A percentile compares a stretch with the other conserved stretches of the same genome.
Evolutionary conservation across 2,797 vertebrate genomes (phyloP).

Genomic region (Myiotriccus ornatus): DNA sequence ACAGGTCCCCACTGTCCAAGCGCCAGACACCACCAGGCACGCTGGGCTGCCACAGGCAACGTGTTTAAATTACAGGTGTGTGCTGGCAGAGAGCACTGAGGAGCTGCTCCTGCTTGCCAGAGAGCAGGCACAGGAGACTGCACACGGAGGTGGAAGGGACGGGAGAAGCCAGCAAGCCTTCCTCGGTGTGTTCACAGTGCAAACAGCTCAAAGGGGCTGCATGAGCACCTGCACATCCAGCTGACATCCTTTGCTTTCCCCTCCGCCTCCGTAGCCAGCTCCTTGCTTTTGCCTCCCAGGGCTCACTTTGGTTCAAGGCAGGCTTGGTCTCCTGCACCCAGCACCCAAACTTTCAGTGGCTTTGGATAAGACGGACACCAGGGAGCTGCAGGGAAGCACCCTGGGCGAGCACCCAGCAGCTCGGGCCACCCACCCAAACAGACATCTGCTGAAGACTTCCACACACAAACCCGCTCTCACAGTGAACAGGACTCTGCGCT

Average conservation of each 20-base stretch:
- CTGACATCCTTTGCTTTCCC: not conserved
- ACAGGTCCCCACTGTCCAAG: not conserved
- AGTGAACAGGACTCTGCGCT: not conserved
- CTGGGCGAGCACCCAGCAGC: not conserved
- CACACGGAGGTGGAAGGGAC: accelerated
- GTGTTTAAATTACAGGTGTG: not conserved
- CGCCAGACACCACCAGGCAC: not conserved
- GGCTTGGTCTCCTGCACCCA: not conserved
- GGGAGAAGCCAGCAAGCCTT: not conserved
- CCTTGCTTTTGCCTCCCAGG: not conserved
- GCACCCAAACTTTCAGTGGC: not conserved
- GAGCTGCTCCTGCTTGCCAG: not conserved
- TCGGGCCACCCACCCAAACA: not conserved
- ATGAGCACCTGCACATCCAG: accelerated
- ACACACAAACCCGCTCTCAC: accelerated
- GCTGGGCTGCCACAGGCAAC: accelerated
- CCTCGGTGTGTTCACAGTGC: not conserved
- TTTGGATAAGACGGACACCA: not conserved
- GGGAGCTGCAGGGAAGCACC: not conserved
- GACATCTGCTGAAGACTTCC: not conserved
- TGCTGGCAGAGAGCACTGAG: not conserved
- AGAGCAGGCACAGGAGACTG: not conserved
- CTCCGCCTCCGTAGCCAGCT: accelerated
- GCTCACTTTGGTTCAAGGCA: not conserved
- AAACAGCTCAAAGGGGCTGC: not conserved